phyloP scores from a whole-genome alignment of 2,797 vertebrate species.

The Myripristis jacobus region DNA sequence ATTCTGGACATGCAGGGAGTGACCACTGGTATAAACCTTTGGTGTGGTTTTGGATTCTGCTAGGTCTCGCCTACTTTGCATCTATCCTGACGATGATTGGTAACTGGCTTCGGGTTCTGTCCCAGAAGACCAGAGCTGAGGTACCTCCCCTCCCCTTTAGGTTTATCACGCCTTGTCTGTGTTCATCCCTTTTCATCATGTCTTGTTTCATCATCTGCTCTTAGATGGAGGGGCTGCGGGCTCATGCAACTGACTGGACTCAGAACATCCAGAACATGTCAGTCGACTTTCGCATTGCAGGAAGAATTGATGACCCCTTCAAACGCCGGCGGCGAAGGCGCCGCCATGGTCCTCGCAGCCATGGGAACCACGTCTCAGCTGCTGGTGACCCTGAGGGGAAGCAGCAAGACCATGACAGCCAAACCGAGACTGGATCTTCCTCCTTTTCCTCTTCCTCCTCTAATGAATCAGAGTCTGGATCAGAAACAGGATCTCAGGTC shows the following conservation, averaged over 20 bases:
- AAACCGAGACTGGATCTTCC: slow-evolving; percentile 74
- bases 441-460: slow-evolving; percentile 56
- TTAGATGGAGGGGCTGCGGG: slow-evolving; percentile 92
- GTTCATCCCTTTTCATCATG: slow-evolving; percentile 4
- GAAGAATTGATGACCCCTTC: slow-evolving; percentile 85
- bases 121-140: slow-evolving; percentile 91
- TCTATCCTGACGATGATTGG: slow-evolving; percentile 93
- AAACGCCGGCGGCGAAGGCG: slow-evolving; percentile 74
- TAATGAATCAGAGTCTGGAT: slow-evolving; percentile 73
- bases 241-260: slow-evolving; percentile 91
- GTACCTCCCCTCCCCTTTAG: slow-evolving; percentile 64
- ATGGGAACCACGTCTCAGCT: slow-evolving; percentile 58
- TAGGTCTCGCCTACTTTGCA: slow-evolving; percentile 93
- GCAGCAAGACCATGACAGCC: slow-evolving; percentile 34
- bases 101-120: slow-evolving; percentile 91
- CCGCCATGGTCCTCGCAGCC: slow-evolving; percentile 67
- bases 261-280: slow-evolving; percentile 90
- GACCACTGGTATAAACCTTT: slow-evolving; percentile 90
- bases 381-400: slow-evolving; percentile 54
- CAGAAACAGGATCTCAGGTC: slow-evolving; percentile 77
- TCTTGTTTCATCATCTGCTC: slow-evolving; percentile 17
- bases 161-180: not conserved
- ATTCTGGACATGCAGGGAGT: slow-evolving; percentile 72
- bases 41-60: slow-evolving; percentile 94
- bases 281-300: slow-evolving; percentile 82